Evolutionary conservation across 2,113 vertebrate species (phyloP), one percentile per base, ranked within the genome.

Genomic region (Anoplopoma fimbria): DNA sequence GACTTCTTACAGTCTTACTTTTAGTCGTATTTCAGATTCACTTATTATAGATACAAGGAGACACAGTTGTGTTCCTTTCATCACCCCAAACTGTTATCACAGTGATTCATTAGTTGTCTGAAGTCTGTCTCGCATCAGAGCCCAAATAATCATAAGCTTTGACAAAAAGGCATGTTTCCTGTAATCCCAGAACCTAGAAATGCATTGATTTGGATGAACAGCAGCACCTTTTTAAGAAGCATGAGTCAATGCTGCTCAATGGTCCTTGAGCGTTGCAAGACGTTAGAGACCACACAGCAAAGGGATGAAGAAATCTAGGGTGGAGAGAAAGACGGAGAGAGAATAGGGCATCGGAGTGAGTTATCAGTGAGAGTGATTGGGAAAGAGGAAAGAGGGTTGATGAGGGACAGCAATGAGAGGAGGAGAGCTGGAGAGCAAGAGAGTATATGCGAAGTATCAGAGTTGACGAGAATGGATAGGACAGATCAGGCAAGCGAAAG

Each of bases 391-490:
- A 58, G 31, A 64, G 68, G 4, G 51, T 73, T 87, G 88, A 85
- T 84, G 77, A 78, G 58, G 42, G 68, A 42, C 15, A 45, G 79
- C 53, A 62, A 33, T 73, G 72, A 84, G 61, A 85, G 65, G 23
- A n/a, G 75, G 64, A 72, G 63, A 81, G 71, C 82, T 80, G 25
- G 82, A 86, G 53, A 87, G 80, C 58, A 15, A 72, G 74, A 58
- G 62, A 61, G 70, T 62, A 49, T 75, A 64, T 79, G 81, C 15
- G 51, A 83, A 85, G 71, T 40, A 67, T 64, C 63, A 7, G 81
- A 73, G 79, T 83, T 93, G 91, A 93, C 63, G 61, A 82, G 90
- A 94, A 85, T 57, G 83, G 81, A 92, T 83, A 77, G 78, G 92
- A 92, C 78, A 31, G 88, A 81, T 85, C 86, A 80, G 82, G 82